phyloP scores from a whole-genome alignment of 37 sponge, comb jelly and placozoan species.

The Diacarnus erythraeanus region DNA sequence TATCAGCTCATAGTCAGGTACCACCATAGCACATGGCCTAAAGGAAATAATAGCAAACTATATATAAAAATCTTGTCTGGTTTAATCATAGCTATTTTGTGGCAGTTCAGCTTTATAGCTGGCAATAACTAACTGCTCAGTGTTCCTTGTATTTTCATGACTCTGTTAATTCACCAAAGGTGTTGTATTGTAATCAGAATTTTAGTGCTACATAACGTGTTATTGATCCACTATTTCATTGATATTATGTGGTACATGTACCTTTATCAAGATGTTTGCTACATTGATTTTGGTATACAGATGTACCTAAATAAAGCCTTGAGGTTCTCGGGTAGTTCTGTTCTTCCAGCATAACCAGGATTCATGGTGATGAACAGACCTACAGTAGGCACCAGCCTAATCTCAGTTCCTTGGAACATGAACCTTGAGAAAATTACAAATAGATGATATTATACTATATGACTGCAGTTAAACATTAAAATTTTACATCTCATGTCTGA shows the following conservation, averaged over 20 bases:
- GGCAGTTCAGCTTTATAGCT: not conserved
- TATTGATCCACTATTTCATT: too few species aligned
- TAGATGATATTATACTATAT: not conserved
- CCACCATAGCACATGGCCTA: constrained; percentile 99
- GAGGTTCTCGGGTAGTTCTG: constrained; percentile 98
- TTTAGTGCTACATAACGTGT: too few species aligned
- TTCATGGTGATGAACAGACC: constrained; percentile 99
- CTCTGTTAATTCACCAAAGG: too few species aligned
- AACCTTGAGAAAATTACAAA: constrained; percentile 35
- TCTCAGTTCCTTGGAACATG: constrained; percentile 89
- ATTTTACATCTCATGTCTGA: too few species aligned
- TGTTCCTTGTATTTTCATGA: too few species aligned
- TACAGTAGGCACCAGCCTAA: constrained; percentile 84
- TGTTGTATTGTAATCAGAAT: too few species aligned
- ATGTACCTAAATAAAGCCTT: constrained; percentile 97
- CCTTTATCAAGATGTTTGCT: too few species aligned
- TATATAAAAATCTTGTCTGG: not conserved
- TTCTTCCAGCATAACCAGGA: constrained; percentile 98
- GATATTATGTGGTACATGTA: too few species aligned
- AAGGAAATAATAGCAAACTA: not conserved
- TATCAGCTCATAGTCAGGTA: constrained; percentile 97
- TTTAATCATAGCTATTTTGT: too few species aligned
- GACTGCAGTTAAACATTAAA: too few species aligned
- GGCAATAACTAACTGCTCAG: too few species aligned
- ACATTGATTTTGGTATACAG: too few species aligned